Percentiles rank a stretch among this genome's conserved stretches.
Evolutionary conservation across 2,113 vertebrate genomes (phyloP).

Genomic region (Callaeas wilsoni): DNA sequence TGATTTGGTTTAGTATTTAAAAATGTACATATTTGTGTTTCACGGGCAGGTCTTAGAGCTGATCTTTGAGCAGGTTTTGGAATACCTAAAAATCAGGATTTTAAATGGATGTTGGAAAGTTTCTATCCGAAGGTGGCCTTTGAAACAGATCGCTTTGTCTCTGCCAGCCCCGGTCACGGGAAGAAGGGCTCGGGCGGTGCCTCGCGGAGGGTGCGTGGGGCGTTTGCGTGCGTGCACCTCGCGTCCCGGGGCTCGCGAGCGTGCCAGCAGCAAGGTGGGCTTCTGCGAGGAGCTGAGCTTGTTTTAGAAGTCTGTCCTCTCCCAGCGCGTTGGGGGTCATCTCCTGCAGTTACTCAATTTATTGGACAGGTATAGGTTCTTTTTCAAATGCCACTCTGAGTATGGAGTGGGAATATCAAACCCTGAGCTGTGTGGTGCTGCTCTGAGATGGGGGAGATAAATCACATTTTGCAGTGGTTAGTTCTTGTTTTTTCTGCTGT

Average conservation of each 20-base stretch:
- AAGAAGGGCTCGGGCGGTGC: too few relatives aligned
- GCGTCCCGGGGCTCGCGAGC: too few relatives aligned
- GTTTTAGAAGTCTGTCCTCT: neutral
- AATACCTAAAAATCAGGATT: neutral
- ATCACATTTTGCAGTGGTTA: neutral
- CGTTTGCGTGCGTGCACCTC: too few relatives aligned
- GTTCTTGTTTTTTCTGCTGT: neutral
- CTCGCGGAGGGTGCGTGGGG: too few relatives aligned
- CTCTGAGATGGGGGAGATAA: neutral
- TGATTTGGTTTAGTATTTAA: neutral
- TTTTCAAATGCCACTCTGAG: neutral
- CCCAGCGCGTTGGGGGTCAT: neutral
- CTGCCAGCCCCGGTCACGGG: too few relatives aligned
- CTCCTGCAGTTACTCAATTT: neutral
- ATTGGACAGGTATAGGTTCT: neutral
- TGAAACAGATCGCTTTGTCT: too few relatives aligned
- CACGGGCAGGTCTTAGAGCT: neutral
- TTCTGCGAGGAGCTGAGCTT: neutral
- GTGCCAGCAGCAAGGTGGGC: neutral
- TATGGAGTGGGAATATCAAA: neutral
- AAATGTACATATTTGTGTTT: neutral
- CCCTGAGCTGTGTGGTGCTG: neutral
- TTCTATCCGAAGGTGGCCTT: neutral
- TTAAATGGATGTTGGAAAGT: neutral
- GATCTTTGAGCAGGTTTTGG: neutral